Evolutionary conservation across 2,888 invertebrate species (phyloP).

Genomic region (Germaria angustata): DNA sequence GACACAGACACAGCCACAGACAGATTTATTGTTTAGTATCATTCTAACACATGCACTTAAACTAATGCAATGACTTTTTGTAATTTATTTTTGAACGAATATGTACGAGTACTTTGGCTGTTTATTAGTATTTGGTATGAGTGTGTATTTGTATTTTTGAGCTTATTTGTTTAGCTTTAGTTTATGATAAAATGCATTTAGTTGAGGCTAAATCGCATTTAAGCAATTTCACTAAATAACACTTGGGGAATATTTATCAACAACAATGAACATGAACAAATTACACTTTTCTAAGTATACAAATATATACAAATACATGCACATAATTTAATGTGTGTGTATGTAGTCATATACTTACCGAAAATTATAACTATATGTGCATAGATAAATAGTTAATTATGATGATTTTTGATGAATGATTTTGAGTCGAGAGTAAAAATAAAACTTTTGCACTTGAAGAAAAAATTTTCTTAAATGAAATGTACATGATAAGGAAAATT

Average conservation of each 20-base stretch:
- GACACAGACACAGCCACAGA: too few relatives aligned
- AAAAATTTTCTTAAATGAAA: neutral
- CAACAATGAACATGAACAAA: constrained; percentile 63
- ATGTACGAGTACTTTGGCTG: neutral
- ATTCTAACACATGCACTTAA: neutral
- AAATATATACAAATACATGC: neutral
- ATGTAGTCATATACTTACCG: neutral
- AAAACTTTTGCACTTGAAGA: constrained; percentile 7
- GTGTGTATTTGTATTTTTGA: constrained; percentile 28
- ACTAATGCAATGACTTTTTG: neutral
- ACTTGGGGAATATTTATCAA: constrained; percentile 70
- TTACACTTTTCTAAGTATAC: constrained; percentile 66
- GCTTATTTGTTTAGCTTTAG: constrained; percentile 66
- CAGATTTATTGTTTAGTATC: constrained; percentile 17
- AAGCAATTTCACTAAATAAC: constrained; percentile 71
- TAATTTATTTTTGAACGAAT: neutral
- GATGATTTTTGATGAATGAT: constrained; percentile 66
- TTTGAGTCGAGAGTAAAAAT: constrained; percentile 8
- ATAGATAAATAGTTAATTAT: constrained; percentile 65
- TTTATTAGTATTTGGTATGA: constrained; percentile 8
- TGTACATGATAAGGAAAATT: neutral
- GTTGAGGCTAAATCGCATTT: constrained; percentile 67
- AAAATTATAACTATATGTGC: constrained; percentile 34
- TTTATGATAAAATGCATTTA: constrained; percentile 65
- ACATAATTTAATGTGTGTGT: neutral